phyloP scores from a whole-genome alignment of 2,113 vertebrate species.

The Brienomyrus longianalis region DNA sequence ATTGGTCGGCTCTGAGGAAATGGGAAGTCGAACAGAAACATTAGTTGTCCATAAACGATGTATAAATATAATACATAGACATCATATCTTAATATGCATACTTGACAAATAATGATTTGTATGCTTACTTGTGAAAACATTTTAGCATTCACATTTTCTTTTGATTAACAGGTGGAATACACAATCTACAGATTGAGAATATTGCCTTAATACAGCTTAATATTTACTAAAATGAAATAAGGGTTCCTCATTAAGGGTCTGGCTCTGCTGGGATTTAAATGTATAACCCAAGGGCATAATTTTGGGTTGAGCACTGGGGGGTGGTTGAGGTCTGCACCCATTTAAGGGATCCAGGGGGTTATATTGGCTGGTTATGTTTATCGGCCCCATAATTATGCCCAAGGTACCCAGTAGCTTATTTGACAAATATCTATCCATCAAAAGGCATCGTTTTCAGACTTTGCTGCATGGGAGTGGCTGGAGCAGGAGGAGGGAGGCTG shows the following conservation, averaged over 20 bases:
- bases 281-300: too few relatives aligned
- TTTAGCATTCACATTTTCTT: not conserved
- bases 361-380: too few relatives aligned
- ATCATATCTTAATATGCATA: not conserved
- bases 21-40: not conserved
- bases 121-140: not conserved
- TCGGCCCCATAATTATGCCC: too few relatives aligned
- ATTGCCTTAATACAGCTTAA: not conserved
- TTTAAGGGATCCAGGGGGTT: too few relatives aligned
- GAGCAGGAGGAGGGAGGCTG: not conserved
- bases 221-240: not conserved
- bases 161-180: not conserved
- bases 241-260: not conserved
- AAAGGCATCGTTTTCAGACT: not conserved
- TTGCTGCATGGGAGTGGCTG: not conserved
- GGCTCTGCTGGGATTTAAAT: not conserved
- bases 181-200: not conserved
- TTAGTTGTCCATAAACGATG: not conserved
- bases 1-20: conserved; percentile 80
- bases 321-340: too few relatives aligned
- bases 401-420: not conserved
- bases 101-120: not conserved
- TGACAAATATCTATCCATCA: not conserved
- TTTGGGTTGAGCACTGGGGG: too few relatives aligned
- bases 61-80: not conserved